These are phyloP conservation scores for Sebastiscus tertius DNA, from an alignment of 2,797 vertebrate species.

Conservation along the genomic window DNA sequence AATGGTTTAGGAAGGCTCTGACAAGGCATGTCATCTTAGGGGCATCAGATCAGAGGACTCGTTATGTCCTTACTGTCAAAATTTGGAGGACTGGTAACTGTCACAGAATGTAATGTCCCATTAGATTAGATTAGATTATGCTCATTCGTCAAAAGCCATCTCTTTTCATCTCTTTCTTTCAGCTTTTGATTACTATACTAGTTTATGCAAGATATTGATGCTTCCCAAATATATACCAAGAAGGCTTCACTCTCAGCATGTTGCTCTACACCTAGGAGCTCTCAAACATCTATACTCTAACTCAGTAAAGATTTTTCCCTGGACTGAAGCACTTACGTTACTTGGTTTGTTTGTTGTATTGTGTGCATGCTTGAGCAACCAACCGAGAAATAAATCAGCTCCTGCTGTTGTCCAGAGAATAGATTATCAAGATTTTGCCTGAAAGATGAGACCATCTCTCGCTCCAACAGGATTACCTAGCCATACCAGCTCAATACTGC, in stretches of 20 bases:
- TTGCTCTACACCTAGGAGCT: background rate
- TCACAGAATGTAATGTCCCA: background rate
- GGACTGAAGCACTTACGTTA: background rate
- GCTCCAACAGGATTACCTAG: slow-evolving; percentile 16
- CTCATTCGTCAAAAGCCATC: background rate
- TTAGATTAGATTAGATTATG: background rate
- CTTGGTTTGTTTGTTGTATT: slow-evolving; percentile 12
- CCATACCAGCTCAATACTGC: background rate
- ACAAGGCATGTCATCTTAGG: background rate
- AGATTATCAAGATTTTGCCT: slow-evolving; percentile 42
- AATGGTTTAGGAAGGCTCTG: background rate
- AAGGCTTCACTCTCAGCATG: background rate
- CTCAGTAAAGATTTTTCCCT: slow-evolving; percentile 11
- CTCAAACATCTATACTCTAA: slow-evolving; percentile 9
- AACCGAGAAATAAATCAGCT: background rate
- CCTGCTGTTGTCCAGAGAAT: slow-evolving; percentile 30
- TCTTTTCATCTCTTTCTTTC: background rate
- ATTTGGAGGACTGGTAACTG: background rate
- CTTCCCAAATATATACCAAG: slow-evolving; percentile 24
- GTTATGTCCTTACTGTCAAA: background rate
- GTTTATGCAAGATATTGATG: slow-evolving; percentile 35
- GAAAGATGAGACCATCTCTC: slow-evolving; percentile 30
- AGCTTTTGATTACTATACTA: slow-evolving; percentile 2
- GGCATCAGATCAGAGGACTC: background rate
- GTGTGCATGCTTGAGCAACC: slow-evolving; percentile 17